These are phyloP conservation scores for Meloidogyne hapla DNA, from an alignment of 1,140 invertebrate genomes.

Conservation along the genomic window DNA sequence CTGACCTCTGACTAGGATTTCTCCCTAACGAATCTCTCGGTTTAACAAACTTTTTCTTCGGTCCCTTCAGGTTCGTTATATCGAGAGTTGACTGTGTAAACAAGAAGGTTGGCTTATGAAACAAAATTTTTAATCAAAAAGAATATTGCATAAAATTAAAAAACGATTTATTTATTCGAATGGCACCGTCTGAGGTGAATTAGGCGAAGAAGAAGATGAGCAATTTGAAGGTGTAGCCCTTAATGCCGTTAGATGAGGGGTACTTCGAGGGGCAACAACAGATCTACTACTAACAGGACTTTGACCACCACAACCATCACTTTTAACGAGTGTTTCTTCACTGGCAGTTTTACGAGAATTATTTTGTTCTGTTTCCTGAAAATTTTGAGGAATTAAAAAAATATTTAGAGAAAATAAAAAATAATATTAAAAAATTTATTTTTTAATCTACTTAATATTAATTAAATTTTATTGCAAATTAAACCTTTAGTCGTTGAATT, in stretches of 20 bases:
- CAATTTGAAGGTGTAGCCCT: not conserved
- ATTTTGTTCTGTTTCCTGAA: constrained; percentile 16
- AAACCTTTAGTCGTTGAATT: constrained; percentile 7
- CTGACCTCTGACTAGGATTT: too few species aligned
- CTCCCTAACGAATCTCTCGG: too few species aligned
- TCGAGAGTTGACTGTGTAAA: too few species aligned
- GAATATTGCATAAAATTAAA: not conserved
- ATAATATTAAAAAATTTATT: too few species aligned
- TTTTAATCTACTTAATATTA: too few species aligned
- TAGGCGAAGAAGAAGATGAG: not conserved
- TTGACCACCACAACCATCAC: not conserved
- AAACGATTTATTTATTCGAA: not conserved
- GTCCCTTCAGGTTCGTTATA: too few species aligned
- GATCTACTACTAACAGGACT: not conserved
- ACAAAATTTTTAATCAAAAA: too few species aligned
- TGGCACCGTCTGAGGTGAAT: not conserved
- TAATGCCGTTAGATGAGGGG: not conserved
- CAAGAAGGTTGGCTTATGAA: too few species aligned
- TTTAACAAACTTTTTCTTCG: too few species aligned
- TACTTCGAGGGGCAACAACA: not conserved
- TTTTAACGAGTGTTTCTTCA: constrained; percentile 18
- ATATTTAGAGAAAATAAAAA: not conserved
- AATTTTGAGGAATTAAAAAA: not conserved
- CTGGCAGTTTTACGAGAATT: constrained; percentile 22
- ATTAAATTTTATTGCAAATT: too few species aligned